Evolutionary conservation across 2,797 vertebrate species (phyloP).

Genomic region (Lagocephalus sceleratus): DNA sequence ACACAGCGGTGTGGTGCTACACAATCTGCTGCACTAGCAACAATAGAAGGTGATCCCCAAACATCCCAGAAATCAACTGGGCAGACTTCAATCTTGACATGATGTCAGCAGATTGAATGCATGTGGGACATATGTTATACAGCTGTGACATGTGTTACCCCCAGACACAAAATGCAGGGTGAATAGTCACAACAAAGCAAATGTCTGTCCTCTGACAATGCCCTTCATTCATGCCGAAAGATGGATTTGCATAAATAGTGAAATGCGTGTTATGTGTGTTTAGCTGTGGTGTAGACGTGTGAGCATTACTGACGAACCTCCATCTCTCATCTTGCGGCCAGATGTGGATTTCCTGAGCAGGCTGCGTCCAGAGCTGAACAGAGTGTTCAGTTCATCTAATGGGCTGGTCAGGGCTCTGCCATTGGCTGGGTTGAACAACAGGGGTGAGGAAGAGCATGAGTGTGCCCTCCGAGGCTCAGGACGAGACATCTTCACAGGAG

Average conservation of each 20-base stretch:
- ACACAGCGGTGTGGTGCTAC: constrained; percentile 23
- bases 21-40: constrained; percentile 29
- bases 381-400: constrained; percentile 90
- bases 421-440: constrained; percentile 85
- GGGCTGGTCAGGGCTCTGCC: constrained; percentile 87
- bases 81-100: no score
- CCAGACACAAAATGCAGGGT: no score
- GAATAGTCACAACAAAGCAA: no score
- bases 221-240: background rate
- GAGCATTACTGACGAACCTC: constrained; percentile 65
- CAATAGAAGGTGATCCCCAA: no score
- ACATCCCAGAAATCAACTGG: no score
- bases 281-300: background rate
- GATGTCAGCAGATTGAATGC: no score
- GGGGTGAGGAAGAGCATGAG: constrained; percentile 81
- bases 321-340: constrained; percentile 89
- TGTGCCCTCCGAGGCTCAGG: constrained; percentile 81
- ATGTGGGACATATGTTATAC: no score
- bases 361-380: constrained; percentile 91
- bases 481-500: constrained; percentile 82
- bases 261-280: background rate
- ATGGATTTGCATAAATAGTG: no score
- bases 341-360: constrained; percentile 88
- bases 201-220: background rate
- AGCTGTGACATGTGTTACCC: no score